Conservation (phyloP, 2,113 vertebrate genomes). For the Bufo bufo region DNA sequence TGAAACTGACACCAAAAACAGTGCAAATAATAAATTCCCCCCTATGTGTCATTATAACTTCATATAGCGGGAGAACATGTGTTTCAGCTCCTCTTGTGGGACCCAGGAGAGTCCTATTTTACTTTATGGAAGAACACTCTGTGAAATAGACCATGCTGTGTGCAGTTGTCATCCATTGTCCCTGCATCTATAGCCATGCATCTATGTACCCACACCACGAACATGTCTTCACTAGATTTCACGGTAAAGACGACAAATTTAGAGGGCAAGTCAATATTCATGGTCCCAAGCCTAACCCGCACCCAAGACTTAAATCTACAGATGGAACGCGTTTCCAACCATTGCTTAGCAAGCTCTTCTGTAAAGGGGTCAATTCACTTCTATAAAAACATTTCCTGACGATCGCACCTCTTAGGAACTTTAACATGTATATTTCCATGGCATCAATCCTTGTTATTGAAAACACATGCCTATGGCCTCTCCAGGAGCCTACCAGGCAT, state of each 20-base stretch:
- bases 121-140: not conserved
- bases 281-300: not conserved
- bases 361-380: conserved; percentile 37
- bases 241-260: not conserved
- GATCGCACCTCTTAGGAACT: conserved; percentile 35
- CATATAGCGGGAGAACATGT: not conserved
- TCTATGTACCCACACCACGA: not conserved
- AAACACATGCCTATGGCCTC: conserved; percentile 45
- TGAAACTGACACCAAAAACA: too few species aligned
- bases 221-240: not conserved
- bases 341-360: conserved; percentile 6
- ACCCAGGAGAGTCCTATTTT: not conserved
- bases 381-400: conserved; percentile 46
- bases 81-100: not conserved
- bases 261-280: not conserved
- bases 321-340: conserved; percentile 13
- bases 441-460: conserved; percentile 50
- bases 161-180: not conserved
- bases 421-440: conserved; percentile 41
- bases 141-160: not conserved
- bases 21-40: too few species aligned
- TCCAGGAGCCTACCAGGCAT: conserved; percentile 40
- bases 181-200: not conserved
- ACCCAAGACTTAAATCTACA: not conserved
- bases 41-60: not conserved